Base-by-base conservation (phyloP, 2,888 invertebrate species). In the Ectemnius lituratus region DNA sequence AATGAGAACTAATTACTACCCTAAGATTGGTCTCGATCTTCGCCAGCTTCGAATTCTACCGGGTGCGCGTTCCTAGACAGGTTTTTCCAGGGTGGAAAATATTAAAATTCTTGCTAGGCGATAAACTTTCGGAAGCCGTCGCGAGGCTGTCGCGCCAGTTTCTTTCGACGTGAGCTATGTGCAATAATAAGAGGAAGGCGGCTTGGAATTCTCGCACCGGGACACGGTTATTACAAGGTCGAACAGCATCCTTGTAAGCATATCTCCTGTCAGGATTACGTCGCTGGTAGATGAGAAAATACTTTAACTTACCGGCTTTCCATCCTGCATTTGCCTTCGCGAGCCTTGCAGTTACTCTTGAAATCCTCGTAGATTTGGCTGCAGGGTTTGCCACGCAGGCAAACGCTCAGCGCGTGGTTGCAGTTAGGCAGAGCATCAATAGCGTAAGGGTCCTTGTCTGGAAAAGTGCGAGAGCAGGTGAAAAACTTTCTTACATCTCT, bases 371-470 rank as follows among this genome's bases (percentile, higher is more conserved):
- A 96, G 75, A 97, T 93, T 85, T 95, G 95, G 82, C 94, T 94
- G 91, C 97, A 97, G 88, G 95, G 94, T 77, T 94, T 94, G 87
- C 95, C 96, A 89, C 94, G 95, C 90, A 95, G 95, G 91, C 97
- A 97, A 82, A 96, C 96, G 86, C 94, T 95, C 86, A 96, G 92
- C 60, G 97, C 97, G 90, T 97, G 97, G 90, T 96, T 97, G 92
- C 97, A 97, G 82, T 96, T 96, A 75, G 97, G 97, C 90, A 97
- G 93, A 72, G 97, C 96, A 91, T 97, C 97, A 85, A 97, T 95
- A 52, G 82, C 96, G 92, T 96, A 96, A 73, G 96, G 96, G 92
- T 97, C 97, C 92, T 96, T 96, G 89, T 97, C 97, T 96, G 93
- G 23, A 93, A 93, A 69, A 37, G 37, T 37, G 37, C 8, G 37